Evolutionary conservation across 2,888 invertebrate genomes (phyloP).

Genomic region (Drosophila heteroneura): DNA sequence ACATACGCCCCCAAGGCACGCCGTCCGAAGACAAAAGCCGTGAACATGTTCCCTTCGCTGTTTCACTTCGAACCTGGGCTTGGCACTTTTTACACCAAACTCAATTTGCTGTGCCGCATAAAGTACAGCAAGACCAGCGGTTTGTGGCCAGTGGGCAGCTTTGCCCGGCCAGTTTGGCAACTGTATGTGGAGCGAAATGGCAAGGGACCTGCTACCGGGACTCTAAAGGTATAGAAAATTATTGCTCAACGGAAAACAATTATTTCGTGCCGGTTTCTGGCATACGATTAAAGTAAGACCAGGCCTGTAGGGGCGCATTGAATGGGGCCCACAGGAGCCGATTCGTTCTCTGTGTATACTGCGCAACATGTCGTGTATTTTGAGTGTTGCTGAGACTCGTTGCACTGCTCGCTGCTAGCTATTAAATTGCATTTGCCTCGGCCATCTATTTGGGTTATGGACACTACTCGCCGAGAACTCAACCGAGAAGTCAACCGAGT

Average conservation of each 20-base stretch:
- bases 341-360: neutral
- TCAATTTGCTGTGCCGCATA: conserved; percentile 59
- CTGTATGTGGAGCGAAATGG: conserved; percentile 39
- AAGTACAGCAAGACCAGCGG: conserved; percentile 17
- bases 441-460: conserved; percentile 41
- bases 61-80: conserved; percentile 23
- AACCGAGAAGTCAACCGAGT: neutral
- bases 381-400: conserved; percentile 73
- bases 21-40: conserved; percentile 6
- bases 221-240: conserved; percentile 66
- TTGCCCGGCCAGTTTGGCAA: conserved; percentile 32
- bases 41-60: neutral
- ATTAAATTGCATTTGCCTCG: conserved; percentile 61
- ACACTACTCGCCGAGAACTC: no score
- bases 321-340: conserved; percentile 13
- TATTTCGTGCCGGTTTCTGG: conserved; percentile 68
- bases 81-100: conserved; percentile 65
- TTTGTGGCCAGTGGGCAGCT: conserved; percentile 20
- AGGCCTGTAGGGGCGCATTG: conserved; percentile 7
- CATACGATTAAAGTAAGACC: conserved; percentile 61
- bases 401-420: conserved; percentile 53
- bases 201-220: conserved; percentile 37
- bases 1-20: conserved; percentile 46
- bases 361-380: conserved; percentile 52
- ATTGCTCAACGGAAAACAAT: conserved; percentile 79